Conservation (phyloP, 2,888 invertebrate genomes). For the Tribolium freemani region DNA sequence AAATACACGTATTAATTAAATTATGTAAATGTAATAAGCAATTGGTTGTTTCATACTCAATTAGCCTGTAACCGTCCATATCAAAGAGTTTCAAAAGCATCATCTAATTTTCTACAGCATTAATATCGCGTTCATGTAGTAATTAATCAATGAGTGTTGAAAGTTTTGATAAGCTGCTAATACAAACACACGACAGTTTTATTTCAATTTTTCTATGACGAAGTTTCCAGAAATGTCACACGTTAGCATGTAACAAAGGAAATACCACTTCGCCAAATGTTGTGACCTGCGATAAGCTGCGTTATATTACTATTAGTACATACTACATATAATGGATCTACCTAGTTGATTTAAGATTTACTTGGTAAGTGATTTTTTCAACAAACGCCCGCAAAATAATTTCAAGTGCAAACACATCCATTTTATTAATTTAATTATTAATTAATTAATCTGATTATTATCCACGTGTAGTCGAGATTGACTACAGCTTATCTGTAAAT, state of each 20-base stretch:
- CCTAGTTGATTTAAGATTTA: too few species aligned
- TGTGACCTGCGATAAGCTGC: background rate
- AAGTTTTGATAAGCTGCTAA: background rate
- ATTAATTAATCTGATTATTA: too few species aligned
- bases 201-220: background rate
- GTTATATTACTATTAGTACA: background rate
- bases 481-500: too few species aligned
- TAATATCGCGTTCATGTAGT: background rate
- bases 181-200: background rate
- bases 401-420: too few species aligned
- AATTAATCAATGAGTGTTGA: background rate
- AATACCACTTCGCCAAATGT: background rate
- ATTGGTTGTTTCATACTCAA: constrained; percentile 20
- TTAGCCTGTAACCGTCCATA: constrained; percentile 19
- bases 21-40: constrained; percentile 6
- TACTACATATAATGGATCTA: background rate
- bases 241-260: background rate
- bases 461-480: too few species aligned
- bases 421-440: too few species aligned
- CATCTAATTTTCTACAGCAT: constrained; percentile 3
- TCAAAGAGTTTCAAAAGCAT: background rate
- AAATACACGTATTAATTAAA: constrained; percentile 20
- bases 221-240: background rate
- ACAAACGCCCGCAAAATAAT: too few species aligned
- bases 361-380: too few species aligned